Evolutionary conservation across 2,113 vertebrate species (phyloP).

Genomic region (Rhinopithecus roxellana): DNA sequence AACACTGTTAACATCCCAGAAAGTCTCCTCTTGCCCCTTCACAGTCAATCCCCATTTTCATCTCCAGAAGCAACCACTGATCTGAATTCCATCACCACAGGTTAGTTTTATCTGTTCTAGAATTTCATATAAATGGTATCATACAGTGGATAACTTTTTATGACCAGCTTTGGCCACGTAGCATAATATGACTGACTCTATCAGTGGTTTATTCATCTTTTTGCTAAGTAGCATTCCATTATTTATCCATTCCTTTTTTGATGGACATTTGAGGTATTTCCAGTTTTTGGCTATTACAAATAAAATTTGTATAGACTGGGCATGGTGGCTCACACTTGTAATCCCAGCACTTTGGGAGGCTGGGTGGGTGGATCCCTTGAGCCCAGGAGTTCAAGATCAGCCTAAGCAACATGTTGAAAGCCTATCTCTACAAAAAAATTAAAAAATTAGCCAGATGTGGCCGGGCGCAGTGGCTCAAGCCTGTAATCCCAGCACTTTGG

Average conservation of each 20-base stretch:
- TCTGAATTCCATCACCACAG: not conserved
- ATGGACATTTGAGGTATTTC: not conserved
- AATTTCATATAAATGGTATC: not conserved
- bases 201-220: not conserved
- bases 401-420: too few relatives aligned
- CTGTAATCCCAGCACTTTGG: too few relatives aligned
- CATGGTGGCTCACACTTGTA: too few relatives aligned
- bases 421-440: too few relatives aligned
- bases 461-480: too few relatives aligned
- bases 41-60: not conserved
- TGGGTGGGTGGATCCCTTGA: too few relatives aligned
- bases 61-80: not conserved
- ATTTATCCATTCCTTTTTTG: not conserved
- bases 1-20: not conserved
- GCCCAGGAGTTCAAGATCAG: too few relatives aligned
- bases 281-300: slow-evolving; percentile 1
- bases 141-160: not conserved
- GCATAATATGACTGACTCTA: not conserved
- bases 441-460: too few relatives aligned
- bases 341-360: too few relatives aligned
- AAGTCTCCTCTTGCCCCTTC: not conserved
- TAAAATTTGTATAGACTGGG: not conserved
- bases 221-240: not conserved
- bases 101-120: not conserved
- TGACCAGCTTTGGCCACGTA: not conserved